Percentiles rank a stretch among this genome's conserved stretches.
Conservation (phyloP, 2,113 vertebrate species). For the Jaculus jaculus region DNA sequence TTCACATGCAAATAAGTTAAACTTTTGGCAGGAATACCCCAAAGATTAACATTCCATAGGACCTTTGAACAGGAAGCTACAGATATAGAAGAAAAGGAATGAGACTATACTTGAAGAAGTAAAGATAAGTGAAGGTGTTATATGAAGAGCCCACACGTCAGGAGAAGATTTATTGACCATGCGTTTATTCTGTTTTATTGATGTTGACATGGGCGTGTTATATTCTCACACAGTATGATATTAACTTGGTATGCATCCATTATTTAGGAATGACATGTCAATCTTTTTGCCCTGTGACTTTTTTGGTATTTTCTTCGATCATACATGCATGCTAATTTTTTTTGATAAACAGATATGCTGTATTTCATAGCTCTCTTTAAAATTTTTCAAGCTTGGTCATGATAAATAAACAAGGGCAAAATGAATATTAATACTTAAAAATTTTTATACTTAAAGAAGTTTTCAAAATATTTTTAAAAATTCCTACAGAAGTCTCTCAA, state of each 20-base stretch:
- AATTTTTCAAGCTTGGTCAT: not conserved
- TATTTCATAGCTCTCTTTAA: not conserved
- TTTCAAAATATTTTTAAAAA: conserved; percentile 9
- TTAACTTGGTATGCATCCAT: not conserved
- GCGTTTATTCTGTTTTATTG: not conserved
- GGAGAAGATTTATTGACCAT: not conserved
- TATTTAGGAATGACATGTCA: not conserved
- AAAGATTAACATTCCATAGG: not conserved
- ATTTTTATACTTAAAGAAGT: not conserved
- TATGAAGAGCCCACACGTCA: not conserved
- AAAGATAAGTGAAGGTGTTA: not conserved
- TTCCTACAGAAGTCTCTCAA: not conserved
- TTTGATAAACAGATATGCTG: not conserved
- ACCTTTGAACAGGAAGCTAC: not conserved
- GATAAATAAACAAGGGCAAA: too few relatives aligned
- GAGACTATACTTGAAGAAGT: not conserved
- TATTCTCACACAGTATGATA: not conserved
- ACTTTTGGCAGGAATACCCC: not conserved
- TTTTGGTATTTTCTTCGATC: not conserved
- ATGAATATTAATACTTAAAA: not conserved
- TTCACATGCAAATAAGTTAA: not conserved
- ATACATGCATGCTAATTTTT: not conserved
- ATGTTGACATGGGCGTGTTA: not conserved
- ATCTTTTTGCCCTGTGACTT: not conserved
- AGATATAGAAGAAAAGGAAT: conserved; percentile 14